Conservation (phyloP, 1,140 invertebrate species). For the Ostrea denselamellosa region DNA sequence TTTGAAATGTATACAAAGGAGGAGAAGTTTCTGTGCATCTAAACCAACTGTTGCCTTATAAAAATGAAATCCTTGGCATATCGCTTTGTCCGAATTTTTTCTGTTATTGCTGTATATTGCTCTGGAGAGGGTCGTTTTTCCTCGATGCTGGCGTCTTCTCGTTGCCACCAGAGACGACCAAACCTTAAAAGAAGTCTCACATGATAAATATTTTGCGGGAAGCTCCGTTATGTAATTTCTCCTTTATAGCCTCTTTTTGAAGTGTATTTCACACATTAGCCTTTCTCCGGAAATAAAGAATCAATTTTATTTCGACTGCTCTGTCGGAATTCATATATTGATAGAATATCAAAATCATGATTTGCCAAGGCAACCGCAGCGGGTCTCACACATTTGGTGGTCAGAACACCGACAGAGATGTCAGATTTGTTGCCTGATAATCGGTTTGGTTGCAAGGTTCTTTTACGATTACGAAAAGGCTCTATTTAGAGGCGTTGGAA, state of each 20-base stretch:
- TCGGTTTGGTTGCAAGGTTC: background rate
- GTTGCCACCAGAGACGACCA: constrained; percentile 28
- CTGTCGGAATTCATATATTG: constrained; percentile 35
- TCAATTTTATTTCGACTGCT: background rate
- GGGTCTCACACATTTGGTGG: background rate
- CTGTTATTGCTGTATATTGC: background rate
- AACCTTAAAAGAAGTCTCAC: constrained; percentile 17
- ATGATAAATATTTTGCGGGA: constrained; percentile 25
- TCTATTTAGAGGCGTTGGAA: background rate
- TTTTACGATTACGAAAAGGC: constrained; percentile 2
- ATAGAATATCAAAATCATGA: constrained; percentile 21
- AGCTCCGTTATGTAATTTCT: constrained; percentile 1
- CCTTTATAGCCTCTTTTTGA: constrained; percentile 3
- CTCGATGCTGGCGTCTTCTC: background rate
- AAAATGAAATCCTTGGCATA: background rate
- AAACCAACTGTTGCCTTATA: background rate
- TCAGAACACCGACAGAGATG: background rate
- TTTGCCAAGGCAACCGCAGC: background rate
- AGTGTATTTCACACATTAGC: constrained; percentile 36
- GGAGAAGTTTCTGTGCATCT: background rate
- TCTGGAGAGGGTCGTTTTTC: background rate
- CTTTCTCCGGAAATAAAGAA: constrained; percentile 29
- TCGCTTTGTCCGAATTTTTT: background rate
- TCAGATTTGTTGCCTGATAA: background rate
- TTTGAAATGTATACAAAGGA: too few species aligned